A percentile compares a stretch with the other conserved stretches of the same genome.
These are phyloP conservation scores for Cremastinae sp. DNA, from an alignment of 2,888 invertebrate genomes.

Conservation along the genomic window DNA sequence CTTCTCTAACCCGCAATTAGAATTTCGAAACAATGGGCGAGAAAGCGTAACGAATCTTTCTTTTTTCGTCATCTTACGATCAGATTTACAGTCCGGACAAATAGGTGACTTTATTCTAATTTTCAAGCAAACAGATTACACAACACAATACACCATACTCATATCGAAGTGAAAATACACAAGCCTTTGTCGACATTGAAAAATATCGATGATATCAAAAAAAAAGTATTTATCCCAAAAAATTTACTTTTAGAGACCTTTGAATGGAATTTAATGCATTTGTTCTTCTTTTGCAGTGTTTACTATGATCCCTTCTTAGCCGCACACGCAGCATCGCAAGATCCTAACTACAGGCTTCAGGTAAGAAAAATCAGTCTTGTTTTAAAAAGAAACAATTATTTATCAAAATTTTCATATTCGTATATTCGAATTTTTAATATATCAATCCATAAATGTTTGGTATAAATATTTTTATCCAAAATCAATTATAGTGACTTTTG, in stretches of 20 bases:
- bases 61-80: conserved; percentile 12
- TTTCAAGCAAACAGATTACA: conserved; percentile 38
- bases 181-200: not conserved
- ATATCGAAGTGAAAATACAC: not conserved
- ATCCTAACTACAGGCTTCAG: conserved; percentile 95
- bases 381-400: conserved; percentile 1
- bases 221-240: not conserved
- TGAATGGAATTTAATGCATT: conserved; percentile 6
- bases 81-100: not conserved
- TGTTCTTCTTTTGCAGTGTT: conserved; percentile 85
- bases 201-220: not conserved
- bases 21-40: conserved; percentile 26
- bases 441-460: too few relatives aligned
- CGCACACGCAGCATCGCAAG: conserved; percentile 89
- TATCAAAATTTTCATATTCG: not conserved
- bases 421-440: not conserved
- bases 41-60: conserved; percentile 3
- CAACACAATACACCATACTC: conserved; percentile 3
- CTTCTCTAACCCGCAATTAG: conserved; percentile 41
- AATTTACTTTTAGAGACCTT: too few relatives aligned
- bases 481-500: not conserved
- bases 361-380: conserved; percentile 82
- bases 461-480: not conserved
- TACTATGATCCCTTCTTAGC: conserved; percentile 98
- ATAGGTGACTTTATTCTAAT: conserved; percentile 11